A percentile compares a stretch with the other conserved stretches of the same genome.
These are phyloP conservation scores for Drosophila melanica DNA, from an alignment of 1,140 invertebrate species.

Conservation along the genomic window DNA sequence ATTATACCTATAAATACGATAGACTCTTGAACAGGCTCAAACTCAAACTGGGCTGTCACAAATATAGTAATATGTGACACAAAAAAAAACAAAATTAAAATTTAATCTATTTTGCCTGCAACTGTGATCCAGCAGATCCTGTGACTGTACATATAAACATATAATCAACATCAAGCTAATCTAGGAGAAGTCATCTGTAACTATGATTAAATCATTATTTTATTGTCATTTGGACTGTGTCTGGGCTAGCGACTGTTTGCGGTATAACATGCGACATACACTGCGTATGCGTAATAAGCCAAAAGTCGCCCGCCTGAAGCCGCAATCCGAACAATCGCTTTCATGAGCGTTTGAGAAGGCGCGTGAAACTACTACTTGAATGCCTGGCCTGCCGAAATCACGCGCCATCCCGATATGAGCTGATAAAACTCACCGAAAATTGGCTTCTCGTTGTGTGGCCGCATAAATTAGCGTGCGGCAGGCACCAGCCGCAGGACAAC, in stretches of 20 bases:
- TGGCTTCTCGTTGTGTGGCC: slow-evolving; percentile 56
- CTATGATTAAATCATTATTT: not conserved
- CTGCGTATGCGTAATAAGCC: slow-evolving; percentile 16
- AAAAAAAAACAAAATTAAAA: too few species aligned
- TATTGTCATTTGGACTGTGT: not conserved
- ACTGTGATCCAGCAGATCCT: too few species aligned
- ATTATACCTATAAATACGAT: too few species aligned
- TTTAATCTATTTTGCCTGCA: not conserved
- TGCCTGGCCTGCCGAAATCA: slow-evolving; percentile 23
- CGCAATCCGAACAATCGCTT: slow-evolving; percentile 24
- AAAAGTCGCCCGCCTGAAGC: not conserved
- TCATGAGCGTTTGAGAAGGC: slow-evolving; percentile 42
- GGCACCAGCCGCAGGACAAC: not conserved
- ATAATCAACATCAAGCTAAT: not conserved
- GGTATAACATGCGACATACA: not conserved
- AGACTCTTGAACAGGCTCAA: too few species aligned
- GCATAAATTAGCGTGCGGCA: slow-evolving; percentile 41
- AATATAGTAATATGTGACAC: too few species aligned
- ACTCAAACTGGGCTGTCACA: too few species aligned
- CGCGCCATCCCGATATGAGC: slow-evolving; percentile 46
- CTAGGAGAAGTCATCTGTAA: not conserved
- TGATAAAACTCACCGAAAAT: slow-evolving; percentile 54
- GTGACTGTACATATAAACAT: not conserved
- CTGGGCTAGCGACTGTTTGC: not conserved
- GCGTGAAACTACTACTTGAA: slow-evolving; percentile 27